Base-by-base conservation (phyloP, 2,797 vertebrate genomes). In the Ataeniobius toweri region DNA sequence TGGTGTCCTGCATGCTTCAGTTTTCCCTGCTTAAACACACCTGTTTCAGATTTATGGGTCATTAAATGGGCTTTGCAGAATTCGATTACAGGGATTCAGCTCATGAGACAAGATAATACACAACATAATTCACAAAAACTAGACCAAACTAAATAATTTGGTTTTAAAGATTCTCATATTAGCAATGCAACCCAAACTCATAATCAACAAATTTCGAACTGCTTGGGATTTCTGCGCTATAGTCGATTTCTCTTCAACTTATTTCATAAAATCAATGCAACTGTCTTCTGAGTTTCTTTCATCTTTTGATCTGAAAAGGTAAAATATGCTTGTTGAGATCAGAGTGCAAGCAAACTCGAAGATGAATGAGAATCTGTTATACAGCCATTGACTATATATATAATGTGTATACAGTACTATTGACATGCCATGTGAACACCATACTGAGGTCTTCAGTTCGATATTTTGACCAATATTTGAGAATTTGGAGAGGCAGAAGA, bases 211-310 rank as follows among this genome's bases (percentile, higher is more conserved):
- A 46, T 46, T 26, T 48, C 12, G 41, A 48, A 69, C 67, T 46
- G 46, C 12, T 69, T 69, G 41, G 67, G 24, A 69, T 69, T 69
- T 46, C 5, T 44, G 5, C 65, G 41, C 41, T 22, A 69, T 41
- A 26, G 41, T n/a, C 6, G 22, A 69, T 55, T 73, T 76, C 67
- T 31, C 26, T 79, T 82, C 74, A 16, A 41, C 71, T 0, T 24
- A n/a, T 67, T 63, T 68, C 58, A 74, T 75, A 48, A 48, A 48
- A n/a, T 44, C 44, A 69, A 48, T 46, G 41, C 67, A 46, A n/a
- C 41, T n/a, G 12, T 67, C 83, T 74, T 74, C 80, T 61, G 78
- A 72, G 56, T 74, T 70, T 78, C 28, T 74, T 80, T 77, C n/a
- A 80, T 82, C 31, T 46, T 28, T 76, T 48, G 46, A 31, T 73